Evolutionary conservation across 2,113 vertebrate genomes (phyloP), one percentile per base, ranked within the genome.

Genomic region (Nyctibius bracteatus): DNA sequence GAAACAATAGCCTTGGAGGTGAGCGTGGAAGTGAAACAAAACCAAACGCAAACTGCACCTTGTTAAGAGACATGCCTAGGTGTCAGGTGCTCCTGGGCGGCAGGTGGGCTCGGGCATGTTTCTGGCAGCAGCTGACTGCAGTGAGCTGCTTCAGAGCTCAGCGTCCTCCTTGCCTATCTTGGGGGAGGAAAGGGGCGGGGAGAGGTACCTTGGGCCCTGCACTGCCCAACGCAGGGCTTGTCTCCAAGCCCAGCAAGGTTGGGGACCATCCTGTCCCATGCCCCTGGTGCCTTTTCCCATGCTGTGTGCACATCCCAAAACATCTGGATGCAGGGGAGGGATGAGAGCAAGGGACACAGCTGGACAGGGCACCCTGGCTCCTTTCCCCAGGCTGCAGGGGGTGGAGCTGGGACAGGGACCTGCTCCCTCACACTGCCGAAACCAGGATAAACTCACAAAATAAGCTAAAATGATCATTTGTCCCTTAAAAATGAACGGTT

Each of bases 61-160:
- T 22, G 18, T 75, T 9, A 14, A 68, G 43, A 54, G 46, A 62
- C 21, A 2, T 3, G 2, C 4, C 0, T 4, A 28, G 28, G n/a
- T 39, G 18, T 7, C 0, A 1, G 47, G 4, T 72, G 80, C n/a
- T 37, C 24, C 24, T 3, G 9, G 44, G 51, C 9, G 7, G 54
- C 68, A 33, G 30, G 65, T 0, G 0, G 8, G 33, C 44, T 65
- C 0, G 0, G 47, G 8, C 6, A 1, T n/a, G 39, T 49, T 73
- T 88, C 43, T 63, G 46, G 10, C 28, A 7, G 62, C 11, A 44
- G 17, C 24, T 46, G 71, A 24, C 43, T 20, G 39, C 11, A 5
- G 13, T 14, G 63, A 87, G 65, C 39, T 47, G 74, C 46, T 46
- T 37, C 41, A 10, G 37, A 46, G 46, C 37, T 13, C n/a, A 21